A percentile compares a stretch with the other conserved stretches of the same genome.
phyloP scores from a whole-genome alignment of 2,113 vertebrate genomes.

The Gymnogyps californianus region DNA sequence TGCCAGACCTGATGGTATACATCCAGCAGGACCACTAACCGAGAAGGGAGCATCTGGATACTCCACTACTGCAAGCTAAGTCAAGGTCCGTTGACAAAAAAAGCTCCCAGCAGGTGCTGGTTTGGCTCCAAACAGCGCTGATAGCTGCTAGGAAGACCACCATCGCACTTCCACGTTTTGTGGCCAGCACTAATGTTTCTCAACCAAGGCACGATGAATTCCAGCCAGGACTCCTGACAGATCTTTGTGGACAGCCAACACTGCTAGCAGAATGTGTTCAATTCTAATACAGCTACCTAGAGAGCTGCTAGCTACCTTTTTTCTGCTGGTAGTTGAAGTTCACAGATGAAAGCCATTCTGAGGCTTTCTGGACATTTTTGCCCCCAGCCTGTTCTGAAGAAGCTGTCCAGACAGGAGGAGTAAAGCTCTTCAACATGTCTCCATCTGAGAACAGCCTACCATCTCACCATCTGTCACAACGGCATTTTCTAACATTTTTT shows the following conservation, averaged over 20 bases:
- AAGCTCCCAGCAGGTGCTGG: neutral
- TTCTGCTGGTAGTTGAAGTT: neutral
- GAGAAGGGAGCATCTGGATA: neutral
- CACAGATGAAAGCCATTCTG: neutral
- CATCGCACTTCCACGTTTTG: neutral
- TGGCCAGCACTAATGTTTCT: neutral
- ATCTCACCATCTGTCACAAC: constrained; percentile 12
- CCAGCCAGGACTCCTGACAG: neutral
- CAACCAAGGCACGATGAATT: neutral
- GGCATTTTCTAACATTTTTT: neutral
- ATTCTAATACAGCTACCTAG: neutral
- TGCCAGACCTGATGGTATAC: neutral
- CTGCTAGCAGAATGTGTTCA: neutral
- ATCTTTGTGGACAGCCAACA: neutral
- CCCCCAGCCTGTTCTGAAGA: neutral
- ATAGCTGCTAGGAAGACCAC: neutral
- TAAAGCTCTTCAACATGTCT: neutral
- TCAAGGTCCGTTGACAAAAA: neutral
- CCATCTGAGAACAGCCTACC: constrained; percentile 4
- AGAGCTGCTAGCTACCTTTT: neutral
- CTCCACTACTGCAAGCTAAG: neutral
- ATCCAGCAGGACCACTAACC: neutral
- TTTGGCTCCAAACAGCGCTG: neutral
- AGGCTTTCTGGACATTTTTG: neutral
- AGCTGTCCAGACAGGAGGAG: neutral